A percentile compares a stretch with the other conserved stretches of the same genome.
Conservation (phyloP, 2,113 vertebrate species). For the Oenanthe oenanthe region DNA sequence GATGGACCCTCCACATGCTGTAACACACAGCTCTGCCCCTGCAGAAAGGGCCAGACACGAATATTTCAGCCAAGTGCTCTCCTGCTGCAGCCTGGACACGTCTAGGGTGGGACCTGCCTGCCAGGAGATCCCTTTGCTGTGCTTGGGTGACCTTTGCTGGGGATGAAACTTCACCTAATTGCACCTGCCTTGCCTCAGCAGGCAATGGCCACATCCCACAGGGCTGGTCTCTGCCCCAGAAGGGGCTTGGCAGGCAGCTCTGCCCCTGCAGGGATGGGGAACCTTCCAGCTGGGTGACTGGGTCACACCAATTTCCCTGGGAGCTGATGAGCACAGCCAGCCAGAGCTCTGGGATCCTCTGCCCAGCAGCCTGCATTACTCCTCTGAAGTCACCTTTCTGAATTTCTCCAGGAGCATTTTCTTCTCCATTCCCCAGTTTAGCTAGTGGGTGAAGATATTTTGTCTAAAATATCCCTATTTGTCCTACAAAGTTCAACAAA, state of each 20-base stretch:
- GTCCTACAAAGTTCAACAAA: neutral
- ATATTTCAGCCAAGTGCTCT: neutral
- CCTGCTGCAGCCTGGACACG: neutral
- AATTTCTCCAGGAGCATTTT: neutral
- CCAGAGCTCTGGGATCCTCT: neutral
- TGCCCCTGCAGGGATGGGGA: neutral
- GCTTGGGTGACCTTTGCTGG: neutral
- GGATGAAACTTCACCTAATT: neutral
- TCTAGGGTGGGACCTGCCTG: neutral
- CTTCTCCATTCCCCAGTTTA: neutral
- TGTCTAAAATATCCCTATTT: neutral
- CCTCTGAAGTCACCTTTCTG: neutral
- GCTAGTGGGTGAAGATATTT: neutral
- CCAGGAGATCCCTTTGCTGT: accelerated
- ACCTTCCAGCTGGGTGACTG: neutral
- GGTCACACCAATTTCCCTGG: neutral
- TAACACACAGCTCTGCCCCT: neutral
- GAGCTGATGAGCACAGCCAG: neutral
- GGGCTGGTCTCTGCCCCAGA: neutral
- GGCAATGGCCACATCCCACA: neutral
- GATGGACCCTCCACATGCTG: neutral
- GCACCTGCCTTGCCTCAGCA: neutral
- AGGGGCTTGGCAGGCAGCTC: neutral
- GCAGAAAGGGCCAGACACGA: neutral
- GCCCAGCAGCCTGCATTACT: neutral